Conservation (phyloP, 1,140 invertebrate species). For the Drosophila mojavensis region DNA sequence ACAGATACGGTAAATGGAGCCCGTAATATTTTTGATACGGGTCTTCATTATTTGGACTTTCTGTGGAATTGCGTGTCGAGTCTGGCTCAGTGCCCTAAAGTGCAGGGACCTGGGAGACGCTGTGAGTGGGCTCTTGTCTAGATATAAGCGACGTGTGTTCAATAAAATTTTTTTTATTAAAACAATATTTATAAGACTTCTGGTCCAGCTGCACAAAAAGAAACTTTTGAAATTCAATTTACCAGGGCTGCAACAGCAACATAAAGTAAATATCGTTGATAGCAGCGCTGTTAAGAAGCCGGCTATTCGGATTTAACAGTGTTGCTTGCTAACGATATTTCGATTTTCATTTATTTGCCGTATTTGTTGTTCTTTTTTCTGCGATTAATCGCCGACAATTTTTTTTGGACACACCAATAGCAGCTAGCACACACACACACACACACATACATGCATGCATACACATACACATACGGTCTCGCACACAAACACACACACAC, state of each 20-base stretch:
- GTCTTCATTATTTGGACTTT: neutral
- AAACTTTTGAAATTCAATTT: too few relatives aligned
- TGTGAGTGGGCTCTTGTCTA: neutral
- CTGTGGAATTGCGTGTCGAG: constrained; percentile 28
- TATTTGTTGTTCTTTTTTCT: constrained; percentile 1
- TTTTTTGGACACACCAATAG: constrained; percentile 39
- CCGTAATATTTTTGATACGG: neutral
- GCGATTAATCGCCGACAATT: constrained; percentile 31
- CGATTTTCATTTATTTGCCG: neutral
- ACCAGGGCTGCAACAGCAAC: neutral
- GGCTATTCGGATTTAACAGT: neutral
- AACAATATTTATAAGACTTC: too few relatives aligned
- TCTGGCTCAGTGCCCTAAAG: neutral
- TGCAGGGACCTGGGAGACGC: neutral
- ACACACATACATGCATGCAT: constrained; percentile 45
- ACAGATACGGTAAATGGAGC: too few relatives aligned
- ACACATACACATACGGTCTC: constrained; percentile 24
- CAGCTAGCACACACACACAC: constrained; percentile 16
- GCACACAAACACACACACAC: constrained; percentile 33
- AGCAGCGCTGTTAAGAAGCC: too few relatives aligned
- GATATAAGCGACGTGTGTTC: neutral
- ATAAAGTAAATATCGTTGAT: too few relatives aligned
- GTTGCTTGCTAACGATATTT: neutral
- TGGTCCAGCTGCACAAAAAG: too few relatives aligned
- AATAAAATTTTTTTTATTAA: neutral